Conservation (phyloP, 2,888 invertebrate species). For the Drosophila antonietae region DNA sequence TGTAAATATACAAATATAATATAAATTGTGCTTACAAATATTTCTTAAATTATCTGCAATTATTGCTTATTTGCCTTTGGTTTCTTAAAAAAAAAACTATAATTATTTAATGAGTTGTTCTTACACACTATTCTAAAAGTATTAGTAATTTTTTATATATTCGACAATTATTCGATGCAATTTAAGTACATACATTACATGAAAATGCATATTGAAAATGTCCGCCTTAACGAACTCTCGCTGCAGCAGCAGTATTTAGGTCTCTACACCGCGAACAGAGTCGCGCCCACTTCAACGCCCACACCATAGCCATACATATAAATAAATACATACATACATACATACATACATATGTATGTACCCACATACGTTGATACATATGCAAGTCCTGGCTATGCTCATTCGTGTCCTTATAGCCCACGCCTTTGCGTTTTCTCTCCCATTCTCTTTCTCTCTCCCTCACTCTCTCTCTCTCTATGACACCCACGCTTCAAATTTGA, state of each 20-base stretch:
- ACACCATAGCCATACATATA: constrained; percentile 11
- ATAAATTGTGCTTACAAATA: too few species aligned
- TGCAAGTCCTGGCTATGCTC: constrained; percentile 35
- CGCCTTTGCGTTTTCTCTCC: constrained; percentile 37
- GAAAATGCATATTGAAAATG: not conserved
- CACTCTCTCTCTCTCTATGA: constrained; percentile 3
- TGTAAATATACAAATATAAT: not conserved
- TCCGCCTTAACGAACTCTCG: not conserved
- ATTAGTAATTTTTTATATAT: too few species aligned
- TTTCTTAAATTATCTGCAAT: too few species aligned
- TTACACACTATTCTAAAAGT: too few species aligned
- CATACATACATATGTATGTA: constrained; percentile 5
- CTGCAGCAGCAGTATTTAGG: constrained; percentile 42
- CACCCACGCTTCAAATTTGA: constrained; percentile 7
- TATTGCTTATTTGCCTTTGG: too few species aligned
- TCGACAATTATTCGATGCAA: too few species aligned
- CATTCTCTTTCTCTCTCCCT: not conserved
- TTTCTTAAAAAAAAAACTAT: too few species aligned
- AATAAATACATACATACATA: constrained; percentile 19
- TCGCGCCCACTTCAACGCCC: constrained; percentile 50
- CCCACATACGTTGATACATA: constrained; percentile 7
- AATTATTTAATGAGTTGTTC: too few species aligned
- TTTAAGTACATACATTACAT: not conserved
- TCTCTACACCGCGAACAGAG: constrained; percentile 61
- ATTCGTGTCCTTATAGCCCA: constrained; percentile 43